Base-by-base conservation (phyloP, 2,797 vertebrate species). In the Apogon hyalosoma region DNA sequence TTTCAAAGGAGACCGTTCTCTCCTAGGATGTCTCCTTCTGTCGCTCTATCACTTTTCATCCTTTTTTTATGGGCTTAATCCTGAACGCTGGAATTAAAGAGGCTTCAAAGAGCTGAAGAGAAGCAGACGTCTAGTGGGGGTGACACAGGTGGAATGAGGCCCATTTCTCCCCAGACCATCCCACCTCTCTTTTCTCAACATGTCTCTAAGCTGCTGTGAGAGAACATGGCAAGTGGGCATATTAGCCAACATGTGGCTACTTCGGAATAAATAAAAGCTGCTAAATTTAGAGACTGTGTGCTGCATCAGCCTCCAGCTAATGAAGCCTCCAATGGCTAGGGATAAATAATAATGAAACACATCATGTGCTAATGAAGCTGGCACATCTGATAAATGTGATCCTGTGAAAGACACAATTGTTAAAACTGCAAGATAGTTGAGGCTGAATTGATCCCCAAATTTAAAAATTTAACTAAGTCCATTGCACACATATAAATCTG, bases 261-360 rank as follows among this genome's bases (percentile, higher is more conserved):
- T 28, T 73, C 77, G 80, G 75, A 88, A 85, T 86, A 85, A 89
- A 90, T 82, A 84, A 80, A 85, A 64, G 75, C 63, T 69, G 68
- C 84, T 88, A 88, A 85, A 88, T 87, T 87, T 89, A 89, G 84
- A 75, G 55, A 41, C 71, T 39, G 59, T 14, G 33, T 60, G 68
- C 77, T 49, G 71, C 80, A 86, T 86, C 74, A 79, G 78, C 84
- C 65, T 64, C 63, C 69, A 78, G 87, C 80, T 88, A 93, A 90
- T 85, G 81, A 87, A 76, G 84, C 80, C 84, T 85, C 89, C 82
- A 66, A 91, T 63, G 75, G 77, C 79, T 72, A n/a, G 68, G 55
- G 77, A 92, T 92, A 88, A 90, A 91, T 90, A 90, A 90, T 87
- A 90, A 90, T 84, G 75, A 85, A 87, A 92, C 74, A 24, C 85